Base-by-base conservation (phyloP, 2,888 invertebrate species). In the Galerucella pusilla region DNA sequence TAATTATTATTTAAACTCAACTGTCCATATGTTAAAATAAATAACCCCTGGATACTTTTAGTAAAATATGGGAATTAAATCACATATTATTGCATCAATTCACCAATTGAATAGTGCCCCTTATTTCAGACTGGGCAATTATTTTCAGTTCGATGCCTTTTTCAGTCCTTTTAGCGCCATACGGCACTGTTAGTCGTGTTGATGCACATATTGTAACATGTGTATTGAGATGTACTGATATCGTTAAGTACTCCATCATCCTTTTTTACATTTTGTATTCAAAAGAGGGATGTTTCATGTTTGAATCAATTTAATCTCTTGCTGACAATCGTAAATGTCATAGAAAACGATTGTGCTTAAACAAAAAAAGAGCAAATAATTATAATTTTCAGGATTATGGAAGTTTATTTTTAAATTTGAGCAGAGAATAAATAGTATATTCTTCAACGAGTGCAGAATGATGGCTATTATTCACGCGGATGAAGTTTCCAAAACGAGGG, bases 131-230 rank as follows among this genome's bases (percentile, higher is more conserved):
- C 71, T 52, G 54, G 66, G 57, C 70, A 65, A 80, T 81, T 81
- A 81, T 79, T 79, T 74, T 79, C 81, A 79, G 77, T 73, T 68
- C 75, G 78, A 75, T 81, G 82, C 82, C 80, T 81, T 80, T 83
- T 81, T 81, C 78, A 80, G 68, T 77, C 74, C 76, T 73, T 64
- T 77, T 74, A 79, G 79, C 77, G 81, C 82, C 83, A 81, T 83
- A 83, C 81, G 83, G 82, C 73, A 69, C 28, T 54, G 69, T 60
- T 68, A 68, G 28, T 75, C 54, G 75, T 72, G 52, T 72, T 68
- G 75, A 69, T 70, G 76, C 78, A 77, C 79, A 79, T 79, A 78
- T 75, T 78, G 79, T 74, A 79, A 75, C 78, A 77, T 78, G 73
- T 78, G 74, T 78, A 79, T 74, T 77, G 77, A 80, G 77, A 78